These are phyloP conservation scores for Pteropus alecto DNA, from an alignment of 2,113 vertebrate genomes.

Conservation along the genomic window DNA sequence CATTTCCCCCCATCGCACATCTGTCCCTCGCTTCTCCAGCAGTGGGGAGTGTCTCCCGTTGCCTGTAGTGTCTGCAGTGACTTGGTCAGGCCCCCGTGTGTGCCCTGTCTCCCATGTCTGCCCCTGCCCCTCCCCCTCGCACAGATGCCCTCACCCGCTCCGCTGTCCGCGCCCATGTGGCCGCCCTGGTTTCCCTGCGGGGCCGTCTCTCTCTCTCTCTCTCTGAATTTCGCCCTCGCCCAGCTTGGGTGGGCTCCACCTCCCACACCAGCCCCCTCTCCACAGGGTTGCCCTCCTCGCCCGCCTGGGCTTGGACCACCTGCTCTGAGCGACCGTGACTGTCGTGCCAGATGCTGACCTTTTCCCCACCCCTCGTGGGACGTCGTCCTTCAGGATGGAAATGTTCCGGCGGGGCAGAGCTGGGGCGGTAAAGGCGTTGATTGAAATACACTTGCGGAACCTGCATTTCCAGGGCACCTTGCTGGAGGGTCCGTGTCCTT, in stretches of 20 bases:
- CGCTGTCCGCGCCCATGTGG: background rate
- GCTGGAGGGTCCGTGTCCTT: background rate
- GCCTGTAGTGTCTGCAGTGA: background rate
- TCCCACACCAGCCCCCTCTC: background rate
- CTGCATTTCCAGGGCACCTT: background rate
- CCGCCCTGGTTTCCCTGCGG: background rate
- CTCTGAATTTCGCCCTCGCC: background rate
- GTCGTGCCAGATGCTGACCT: background rate
- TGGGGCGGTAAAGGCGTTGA: background rate
- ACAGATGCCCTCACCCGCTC: background rate
- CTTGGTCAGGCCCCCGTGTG: background rate
- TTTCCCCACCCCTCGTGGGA: background rate
- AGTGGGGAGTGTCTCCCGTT: too few species aligned
- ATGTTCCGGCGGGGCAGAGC: background rate
- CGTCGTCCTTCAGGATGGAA: background rate
- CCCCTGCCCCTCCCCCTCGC: background rate
- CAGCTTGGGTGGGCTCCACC: background rate
- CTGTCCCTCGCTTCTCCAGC: background rate
- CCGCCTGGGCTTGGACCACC: background rate
- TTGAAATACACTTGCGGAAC: background rate
- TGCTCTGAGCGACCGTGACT: background rate
- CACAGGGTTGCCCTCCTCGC: rapidly evolving
- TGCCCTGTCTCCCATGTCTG: background rate
- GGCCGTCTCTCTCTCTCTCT: background rate
- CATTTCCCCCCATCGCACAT: rapidly evolving